Evolutionary conservation across 2,888 invertebrate genomes (phyloP), one percentile per base, ranked within the genome.

Genomic region (Parapristionchus giblindavisi): DNA sequence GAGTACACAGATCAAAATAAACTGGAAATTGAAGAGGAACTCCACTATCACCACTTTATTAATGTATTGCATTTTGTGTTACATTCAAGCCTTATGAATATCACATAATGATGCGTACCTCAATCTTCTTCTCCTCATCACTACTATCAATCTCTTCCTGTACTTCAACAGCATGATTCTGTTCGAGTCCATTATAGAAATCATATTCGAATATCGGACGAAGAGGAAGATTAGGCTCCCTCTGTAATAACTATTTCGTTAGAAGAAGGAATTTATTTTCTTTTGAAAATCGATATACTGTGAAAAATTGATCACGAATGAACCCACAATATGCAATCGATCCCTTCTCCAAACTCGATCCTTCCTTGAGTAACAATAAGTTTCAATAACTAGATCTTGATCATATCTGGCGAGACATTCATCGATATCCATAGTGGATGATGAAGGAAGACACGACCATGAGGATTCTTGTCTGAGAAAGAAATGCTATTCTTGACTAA

Each of bases 331-430:
- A 76, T 82, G 76, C 5, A 80, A 21, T 5, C 75, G 54, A 27
- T 81, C 81, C 11, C 82, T 63, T 61, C 79, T 79, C 27, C 63
- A 32, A 4, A 77, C 77, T 66, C 82, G 38, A 32, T 75, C 76
- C 0, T 75, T 11, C 27, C 81, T 43, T 1, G 77, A 71, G n/a
- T 77, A 75, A 5, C 73, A 36, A 48, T 82, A 82, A 48, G 77
- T 78, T 21, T 77, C 76, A 1, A 81, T 43, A 4, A 82, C 75
- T 14, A 76, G 14, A 14, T 76, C 72, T 70, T 81, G 77, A 61
- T 63, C 63, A 29, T n/a, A 63, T 14, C 38, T 38, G 3, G 56
- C 43, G 17, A 61, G 58, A 5, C 27, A 14, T 5, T 61, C 58
- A n/a, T 56, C 73, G 60, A 73, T 38, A 6, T n/a, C n/a, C n/a